Conservation (phyloP, 2,888 invertebrate genomes). For the Sinelater perroti region DNA sequence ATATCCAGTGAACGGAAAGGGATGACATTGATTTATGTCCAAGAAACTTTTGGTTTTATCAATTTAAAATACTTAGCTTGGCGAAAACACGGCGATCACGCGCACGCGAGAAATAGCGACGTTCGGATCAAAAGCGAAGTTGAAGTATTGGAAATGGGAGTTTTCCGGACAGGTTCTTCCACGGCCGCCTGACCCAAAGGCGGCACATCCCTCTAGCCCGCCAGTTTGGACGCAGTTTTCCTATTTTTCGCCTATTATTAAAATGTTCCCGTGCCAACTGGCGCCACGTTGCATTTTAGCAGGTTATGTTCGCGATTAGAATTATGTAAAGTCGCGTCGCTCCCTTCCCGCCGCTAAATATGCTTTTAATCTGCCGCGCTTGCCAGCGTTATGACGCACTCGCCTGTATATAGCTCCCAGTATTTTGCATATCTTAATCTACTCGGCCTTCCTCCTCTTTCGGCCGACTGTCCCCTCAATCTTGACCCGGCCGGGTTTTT, state of each 20-base stretch:
- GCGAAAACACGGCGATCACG: constrained; percentile 34
- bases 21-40: constrained; percentile 58
- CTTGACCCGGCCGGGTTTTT: constrained; percentile 25
- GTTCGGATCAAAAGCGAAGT: constrained; percentile 13
- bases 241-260: constrained; percentile 12
- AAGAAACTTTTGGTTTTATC: constrained; percentile 50
- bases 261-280: constrained; percentile 2
- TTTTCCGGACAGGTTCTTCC: background rate
- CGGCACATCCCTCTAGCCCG: too few relatives aligned
- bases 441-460: constrained; percentile 15
- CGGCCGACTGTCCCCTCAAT: constrained; percentile 18
- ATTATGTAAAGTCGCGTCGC: constrained; percentile 15
- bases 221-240: too few relatives aligned
- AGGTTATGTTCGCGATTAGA: constrained; percentile 15
- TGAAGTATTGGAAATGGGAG: constrained; percentile 8
- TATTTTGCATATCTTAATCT: constrained; percentile 32
- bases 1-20: constrained; percentile 52
- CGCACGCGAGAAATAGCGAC: constrained; percentile 6
- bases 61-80: constrained; percentile 46
- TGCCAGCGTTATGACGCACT: constrained; percentile 20
- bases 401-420: constrained; percentile 18
- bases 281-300: constrained; percentile 18
- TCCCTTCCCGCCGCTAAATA: constrained; percentile 7
- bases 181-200: constrained; percentile 6
- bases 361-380: constrained; percentile 23